A percentile compares a stretch with the other conserved stretches of the same genome.
phyloP scores from a whole-genome alignment of 1,140 invertebrate genomes.

The Metaphire vulgaris region DNA sequence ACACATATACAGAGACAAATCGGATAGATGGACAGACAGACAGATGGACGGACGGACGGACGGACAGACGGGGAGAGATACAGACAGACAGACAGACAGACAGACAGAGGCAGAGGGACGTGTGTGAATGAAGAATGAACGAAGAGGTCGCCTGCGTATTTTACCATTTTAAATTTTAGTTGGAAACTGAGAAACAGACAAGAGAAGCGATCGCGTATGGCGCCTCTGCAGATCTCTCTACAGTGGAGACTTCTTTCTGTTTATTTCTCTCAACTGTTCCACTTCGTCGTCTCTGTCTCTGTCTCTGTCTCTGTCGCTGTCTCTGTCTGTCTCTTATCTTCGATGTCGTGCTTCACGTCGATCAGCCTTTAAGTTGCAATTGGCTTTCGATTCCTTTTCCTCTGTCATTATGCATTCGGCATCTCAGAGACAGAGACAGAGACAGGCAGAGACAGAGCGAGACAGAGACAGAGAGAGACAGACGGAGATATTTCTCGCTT shows the following conservation, averaged over 20 bases:
- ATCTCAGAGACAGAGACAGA: neutral
- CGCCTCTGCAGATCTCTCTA: too few species aligned
- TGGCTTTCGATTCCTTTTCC: neutral
- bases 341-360: neutral
- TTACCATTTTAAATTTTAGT: too few species aligned
- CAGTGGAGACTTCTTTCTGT: too few species aligned
- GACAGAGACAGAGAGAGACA: neutral
- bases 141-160: too few species aligned
- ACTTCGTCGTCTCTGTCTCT: neutral
- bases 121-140: too few species aligned
- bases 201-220: too few species aligned
- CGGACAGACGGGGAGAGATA: too few species aligned
- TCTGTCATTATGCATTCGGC: neutral
- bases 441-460: neutral
- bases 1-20: neutral
- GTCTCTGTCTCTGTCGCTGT: neutral
- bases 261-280: neutral
- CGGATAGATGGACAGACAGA: neutral
- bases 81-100: slow-evolving; percentile 1
- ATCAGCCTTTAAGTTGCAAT: neutral
- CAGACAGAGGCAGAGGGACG: too few species aligned
- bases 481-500: neutral
- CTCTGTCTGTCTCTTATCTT: neutral
- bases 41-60: neutral
- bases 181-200: too few species aligned